A percentile compares a stretch with the other conserved stretches of the same genome.
These are phyloP conservation scores for Diplogasteroides magnus DNA, from an alignment of 1,140 invertebrate species.

Conservation along the genomic window DNA sequence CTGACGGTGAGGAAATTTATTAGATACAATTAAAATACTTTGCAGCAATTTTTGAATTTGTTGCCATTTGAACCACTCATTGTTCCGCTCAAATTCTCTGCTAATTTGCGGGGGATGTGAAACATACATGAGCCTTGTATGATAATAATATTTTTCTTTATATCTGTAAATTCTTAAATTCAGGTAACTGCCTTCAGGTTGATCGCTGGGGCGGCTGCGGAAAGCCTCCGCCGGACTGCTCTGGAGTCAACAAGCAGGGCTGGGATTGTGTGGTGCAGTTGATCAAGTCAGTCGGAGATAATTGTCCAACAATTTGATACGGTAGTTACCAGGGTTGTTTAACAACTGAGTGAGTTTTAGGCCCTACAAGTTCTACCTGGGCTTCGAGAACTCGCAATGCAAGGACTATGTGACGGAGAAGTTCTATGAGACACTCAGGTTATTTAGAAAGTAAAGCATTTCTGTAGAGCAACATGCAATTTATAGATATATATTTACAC, in stretches of 20 bases:
- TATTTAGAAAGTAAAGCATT: no score
- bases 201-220: conserved; percentile 70
- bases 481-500: no score
- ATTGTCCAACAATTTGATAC: background rate
- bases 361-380: conserved; percentile 94
- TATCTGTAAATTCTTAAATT: background rate
- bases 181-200: conserved; percentile 2
- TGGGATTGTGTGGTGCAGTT: conserved; percentile 17
- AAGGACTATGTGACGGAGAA: conserved; percentile 94
- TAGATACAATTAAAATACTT: background rate
- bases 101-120: background rate
- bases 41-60: no score
- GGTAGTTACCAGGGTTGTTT: background rate
- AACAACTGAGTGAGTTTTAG: conserved; percentile 70
- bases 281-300: conserved; percentile 18
- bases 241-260: conserved; percentile 25
- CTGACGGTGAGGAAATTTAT: conserved; percentile 57
- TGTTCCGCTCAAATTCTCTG: no score
- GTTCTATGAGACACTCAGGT: conserved; percentile 12
- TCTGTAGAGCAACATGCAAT: no score
- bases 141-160: background rate
- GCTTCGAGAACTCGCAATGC: conserved; percentile 95
- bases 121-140: background rate
- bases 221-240: conserved; percentile 13
- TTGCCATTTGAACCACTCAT: background rate